Evolutionary conservation across 2,797 vertebrate species (phyloP), one percentile per base, ranked within the genome.

Genomic region (Myripristis jacobus): DNA sequence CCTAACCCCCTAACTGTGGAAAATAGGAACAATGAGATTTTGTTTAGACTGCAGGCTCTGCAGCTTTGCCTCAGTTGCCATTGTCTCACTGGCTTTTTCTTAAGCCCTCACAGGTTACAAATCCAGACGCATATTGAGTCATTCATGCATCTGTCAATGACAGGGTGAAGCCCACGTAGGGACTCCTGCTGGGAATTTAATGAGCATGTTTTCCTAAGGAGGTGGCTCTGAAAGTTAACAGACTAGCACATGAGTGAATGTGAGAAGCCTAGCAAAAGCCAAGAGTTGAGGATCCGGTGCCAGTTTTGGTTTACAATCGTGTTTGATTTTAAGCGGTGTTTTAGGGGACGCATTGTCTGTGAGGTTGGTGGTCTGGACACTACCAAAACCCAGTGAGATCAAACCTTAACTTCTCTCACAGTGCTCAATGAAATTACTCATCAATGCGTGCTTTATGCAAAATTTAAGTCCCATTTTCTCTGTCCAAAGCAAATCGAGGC

Each of bases 1-100:
- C 53, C 77, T 60, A 56, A 63, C 74, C 85, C 78, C 73, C 66
- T 36, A 88, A 93, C 93, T 91, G 79, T 88, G 85, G 80, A 90
- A 86, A 89, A 93, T 85, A 88, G 87, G 91, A 89, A 93, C 90
- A 91, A 92, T 91, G 86, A 78, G 75, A 91, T 92, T 89, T 90
- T 91, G 87, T 92, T 91, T 92, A 67, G 87, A 88, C 76, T 84
- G 88, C 85, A 80, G 81, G 85, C 88, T 84, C 55, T 67, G 73
- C 71, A 71, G 85, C 87, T 89, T 87, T 83, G 86, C 84, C 85
- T 84, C 67, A 61, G 77, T 79, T 81, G 79, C 82, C 56, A 85
- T 92, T 91, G 89, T 92, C 85, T 86, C 70, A 59, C 12, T 3
- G 55, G 77, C 61, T 66, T 87, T 86, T 85, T 79, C 70, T 83